Evolutionary conservation across 2,797 vertebrate genomes (phyloP).

Genomic region (Lates japonicus): DNA sequence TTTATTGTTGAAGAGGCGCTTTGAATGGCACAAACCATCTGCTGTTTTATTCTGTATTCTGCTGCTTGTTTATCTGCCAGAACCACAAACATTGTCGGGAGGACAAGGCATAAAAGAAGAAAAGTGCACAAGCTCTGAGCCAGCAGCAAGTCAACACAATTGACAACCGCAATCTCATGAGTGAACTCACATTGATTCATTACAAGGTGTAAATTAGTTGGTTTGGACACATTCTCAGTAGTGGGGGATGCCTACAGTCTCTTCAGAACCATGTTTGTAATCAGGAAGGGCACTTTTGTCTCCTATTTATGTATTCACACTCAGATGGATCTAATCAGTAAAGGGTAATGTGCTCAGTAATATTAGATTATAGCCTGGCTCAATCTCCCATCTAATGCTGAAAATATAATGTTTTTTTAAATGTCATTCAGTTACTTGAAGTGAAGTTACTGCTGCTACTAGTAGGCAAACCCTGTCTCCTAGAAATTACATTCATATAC

Average conservation of each 20-base stretch:
- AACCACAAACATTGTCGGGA: conserved; percentile 64
- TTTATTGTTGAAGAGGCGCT: conserved; percentile 67
- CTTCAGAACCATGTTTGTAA: neutral
- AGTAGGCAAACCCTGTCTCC: too few relatives aligned
- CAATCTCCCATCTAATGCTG: neutral
- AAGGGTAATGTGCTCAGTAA: conserved; percentile 1
- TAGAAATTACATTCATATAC: too few relatives aligned
- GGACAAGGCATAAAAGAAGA: conserved; percentile 51
- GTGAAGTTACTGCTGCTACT: too few relatives aligned
- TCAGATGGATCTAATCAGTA: conserved; percentile 4
- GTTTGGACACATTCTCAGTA: conserved; percentile 39
- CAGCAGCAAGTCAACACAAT: conserved; percentile 57
- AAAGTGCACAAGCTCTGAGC: conserved; percentile 59
- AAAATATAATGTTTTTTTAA: neutral
- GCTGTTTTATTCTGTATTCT: conserved; percentile 69
- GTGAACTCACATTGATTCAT: conserved; percentile 61
- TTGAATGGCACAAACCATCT: conserved; percentile 74
- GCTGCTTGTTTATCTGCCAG: conserved; percentile 62
- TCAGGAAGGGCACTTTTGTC: conserved; percentile 28
- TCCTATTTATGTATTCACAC: conserved; percentile 15
- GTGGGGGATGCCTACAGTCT: neutral
- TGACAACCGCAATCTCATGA: conserved; percentile 52
- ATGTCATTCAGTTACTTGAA: neutral
- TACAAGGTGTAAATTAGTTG: conserved; percentile 56
- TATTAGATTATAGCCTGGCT: conserved; percentile 2